Percentiles rank a stretch among this genome's conserved stretches.
These are phyloP conservation scores for Catharus minimus DNA, from an alignment of 2,113 vertebrate species.

Conservation along the genomic window DNA sequence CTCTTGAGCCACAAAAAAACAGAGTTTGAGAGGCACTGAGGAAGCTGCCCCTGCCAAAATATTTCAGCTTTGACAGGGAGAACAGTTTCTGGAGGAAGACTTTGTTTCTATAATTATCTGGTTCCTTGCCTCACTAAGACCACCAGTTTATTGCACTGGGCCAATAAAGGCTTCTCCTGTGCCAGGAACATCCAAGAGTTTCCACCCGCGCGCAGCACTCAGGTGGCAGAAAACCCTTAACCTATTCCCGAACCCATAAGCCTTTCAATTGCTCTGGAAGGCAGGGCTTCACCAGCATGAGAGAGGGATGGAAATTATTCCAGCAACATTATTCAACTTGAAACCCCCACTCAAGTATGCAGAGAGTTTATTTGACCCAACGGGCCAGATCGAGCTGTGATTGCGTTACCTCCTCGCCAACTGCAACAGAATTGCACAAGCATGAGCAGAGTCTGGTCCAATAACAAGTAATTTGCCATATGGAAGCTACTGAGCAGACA, in stretches of 20 bases:
- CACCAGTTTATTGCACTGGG: neutral
- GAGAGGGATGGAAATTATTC: neutral
- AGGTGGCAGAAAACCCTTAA: conserved; percentile 12
- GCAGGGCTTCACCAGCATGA: neutral
- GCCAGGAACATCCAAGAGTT: conserved; percentile 2
- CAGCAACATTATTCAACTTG: conserved; percentile 32
- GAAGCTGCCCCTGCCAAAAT: conserved; percentile 49
- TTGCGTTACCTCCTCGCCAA: conserved; percentile 42
- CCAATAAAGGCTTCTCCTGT: neutral
- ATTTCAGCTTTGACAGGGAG: conserved; percentile 43
- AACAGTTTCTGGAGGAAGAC: conserved; percentile 32
- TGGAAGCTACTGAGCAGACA: conserved; percentile 71
- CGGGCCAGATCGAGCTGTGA: conserved; percentile 16
- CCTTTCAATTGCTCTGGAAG: neutral
- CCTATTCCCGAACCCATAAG: neutral
- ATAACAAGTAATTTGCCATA: conserved; percentile 69
- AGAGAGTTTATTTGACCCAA: conserved; percentile 57
- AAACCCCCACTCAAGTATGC: conserved; percentile 19
- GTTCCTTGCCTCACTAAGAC: conserved; percentile 1
- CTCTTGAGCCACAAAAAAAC: conserved; percentile 49
- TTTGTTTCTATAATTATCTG: conserved; percentile 56
- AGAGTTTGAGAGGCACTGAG: conserved; percentile 12
- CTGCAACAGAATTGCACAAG: conserved; percentile 62
- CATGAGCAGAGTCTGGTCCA: conserved; percentile 53
- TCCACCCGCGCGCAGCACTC: neutral